Evolutionary conservation across 1,140 invertebrate species (phyloP), one percentile per base, ranked within the genome.

Genomic region (Drosophila pachea): DNA sequence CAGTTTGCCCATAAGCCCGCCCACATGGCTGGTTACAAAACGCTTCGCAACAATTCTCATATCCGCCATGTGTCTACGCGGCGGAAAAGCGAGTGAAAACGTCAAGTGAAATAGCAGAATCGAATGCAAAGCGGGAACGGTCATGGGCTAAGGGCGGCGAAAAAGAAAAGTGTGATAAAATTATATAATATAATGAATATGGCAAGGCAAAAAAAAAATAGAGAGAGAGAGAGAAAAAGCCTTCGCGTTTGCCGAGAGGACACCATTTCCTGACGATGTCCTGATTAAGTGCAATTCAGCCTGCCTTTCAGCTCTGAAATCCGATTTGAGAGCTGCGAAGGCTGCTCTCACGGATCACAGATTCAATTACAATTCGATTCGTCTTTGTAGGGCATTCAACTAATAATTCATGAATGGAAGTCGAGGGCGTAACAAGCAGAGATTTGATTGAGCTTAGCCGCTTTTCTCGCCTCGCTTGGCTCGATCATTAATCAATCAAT

Each of bases 11-110:
- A 48, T 67, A 69, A 48, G 56, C 63, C 43, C 45, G 35, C 58
- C 29, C 47, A 70, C 61, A 71, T 74, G 69, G 61, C 56, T 38
- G 50, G 49, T 74, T 66, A 53, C 60, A 70, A 73, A 78, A 78
- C 60, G 54, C 31, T 63, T 48, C n/a, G 49, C 49, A 56, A 75
- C 68, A 63, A 33, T 73, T 76, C 68, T 70, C 59, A 72, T 69
- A 56, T 75, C 58, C 43, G 62, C 14, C 32, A 56, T 54, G 43
- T 65, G 54, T 53, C 16, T 16, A 32, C 31, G 9, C 11, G 48
- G 54, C 50, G 36, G 42, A 29, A 54, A 58, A 69, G 7, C 35
- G 45, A 36, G 40, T 31, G 53, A 50, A 55, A 73, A 38, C 47
- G 73, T 72, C 58, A 64, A 68, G 40, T 29, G 29, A 55, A 72